Evolutionary conservation across 2,888 invertebrate species (phyloP).

Genomic region (Nyleta sp.): DNA sequence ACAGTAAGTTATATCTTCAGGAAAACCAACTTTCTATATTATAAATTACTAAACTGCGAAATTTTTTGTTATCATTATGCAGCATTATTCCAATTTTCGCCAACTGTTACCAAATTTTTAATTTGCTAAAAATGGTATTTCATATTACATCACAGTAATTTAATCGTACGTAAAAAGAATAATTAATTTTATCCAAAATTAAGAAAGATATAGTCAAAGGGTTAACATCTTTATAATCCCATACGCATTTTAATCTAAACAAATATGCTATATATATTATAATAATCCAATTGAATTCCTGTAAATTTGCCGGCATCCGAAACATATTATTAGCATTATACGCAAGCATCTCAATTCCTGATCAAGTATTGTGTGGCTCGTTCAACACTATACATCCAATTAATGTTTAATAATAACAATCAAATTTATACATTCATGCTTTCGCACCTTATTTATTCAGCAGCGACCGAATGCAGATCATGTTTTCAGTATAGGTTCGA

Average conservation of each 20-base stretch:
- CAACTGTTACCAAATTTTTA: no score
- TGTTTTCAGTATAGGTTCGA: constrained; percentile 41
- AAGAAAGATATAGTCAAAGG: no score
- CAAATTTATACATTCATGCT: constrained; percentile 22
- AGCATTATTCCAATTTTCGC: no score
- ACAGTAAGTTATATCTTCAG: no score
- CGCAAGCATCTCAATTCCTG: constrained; percentile 13
- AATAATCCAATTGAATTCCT: constrained; percentile 17
- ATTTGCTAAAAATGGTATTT: no score
- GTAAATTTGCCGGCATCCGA: constrained; percentile 15
- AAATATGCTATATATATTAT: neutral
- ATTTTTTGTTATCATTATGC: no score
- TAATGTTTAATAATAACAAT: constrained; percentile 42
- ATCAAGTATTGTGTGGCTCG: neutral
- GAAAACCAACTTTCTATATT: no score
- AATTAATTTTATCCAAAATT: no score
- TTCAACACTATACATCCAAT: constrained; percentile 23
- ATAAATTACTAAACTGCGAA: no score
- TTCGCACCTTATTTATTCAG: constrained; percentile 47
- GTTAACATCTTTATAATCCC: neutral
- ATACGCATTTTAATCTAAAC: neutral
- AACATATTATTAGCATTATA: constrained; percentile 20
- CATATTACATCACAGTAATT: no score
- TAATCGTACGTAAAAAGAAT: no score
- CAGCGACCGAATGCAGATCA: constrained; percentile 37